A percentile compares a stretch with the other conserved stretches of the same genome.
These are phyloP conservation scores for Toxotes jaculatrix DNA, from an alignment of 2,113 vertebrate species.

Conservation along the genomic window DNA sequence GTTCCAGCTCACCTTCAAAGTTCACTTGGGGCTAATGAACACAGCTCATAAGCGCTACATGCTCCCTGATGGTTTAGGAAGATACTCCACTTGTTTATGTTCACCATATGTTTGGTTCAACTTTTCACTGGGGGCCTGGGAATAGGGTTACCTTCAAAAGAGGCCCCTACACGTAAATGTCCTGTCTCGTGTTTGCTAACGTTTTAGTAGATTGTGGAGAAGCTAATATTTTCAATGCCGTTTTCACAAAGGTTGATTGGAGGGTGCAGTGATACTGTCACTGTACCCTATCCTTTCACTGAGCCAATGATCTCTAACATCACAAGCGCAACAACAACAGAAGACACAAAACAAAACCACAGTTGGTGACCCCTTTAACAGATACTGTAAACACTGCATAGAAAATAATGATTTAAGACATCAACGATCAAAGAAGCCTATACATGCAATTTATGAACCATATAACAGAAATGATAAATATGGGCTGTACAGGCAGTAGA, in stretches of 20 bases:
- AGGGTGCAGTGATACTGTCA: background rate
- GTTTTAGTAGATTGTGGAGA: background rate
- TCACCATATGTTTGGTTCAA: slow-evolving; percentile 67
- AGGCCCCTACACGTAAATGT: slow-evolving; percentile 20
- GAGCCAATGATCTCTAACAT: no score
- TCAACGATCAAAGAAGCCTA: background rate
- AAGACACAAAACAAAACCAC: background rate
- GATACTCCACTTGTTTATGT: slow-evolving; percentile 70
- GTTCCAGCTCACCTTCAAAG: slow-evolving; percentile 70
- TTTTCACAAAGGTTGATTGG: background rate
- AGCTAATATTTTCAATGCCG: background rate
- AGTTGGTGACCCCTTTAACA: background rate
- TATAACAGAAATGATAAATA: background rate
- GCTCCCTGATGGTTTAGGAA: slow-evolving; percentile 51
- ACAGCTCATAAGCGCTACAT: slow-evolving; percentile 48
- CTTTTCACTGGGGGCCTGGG: slow-evolving; percentile 43
- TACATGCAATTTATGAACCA: background rate
- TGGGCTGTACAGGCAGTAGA: no score
- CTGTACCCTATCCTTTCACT: background rate
- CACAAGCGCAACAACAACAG: no score
- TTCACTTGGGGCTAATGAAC: slow-evolving; percentile 73
- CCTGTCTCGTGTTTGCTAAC: slow-evolving; percentile 22
- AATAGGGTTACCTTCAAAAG: slow-evolving; percentile 62
- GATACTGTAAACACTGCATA: background rate
- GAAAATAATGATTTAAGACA: background rate